Evolutionary conservation across 2,113 vertebrate genomes (phyloP).

Genomic region (Python bivittatus): DNA sequence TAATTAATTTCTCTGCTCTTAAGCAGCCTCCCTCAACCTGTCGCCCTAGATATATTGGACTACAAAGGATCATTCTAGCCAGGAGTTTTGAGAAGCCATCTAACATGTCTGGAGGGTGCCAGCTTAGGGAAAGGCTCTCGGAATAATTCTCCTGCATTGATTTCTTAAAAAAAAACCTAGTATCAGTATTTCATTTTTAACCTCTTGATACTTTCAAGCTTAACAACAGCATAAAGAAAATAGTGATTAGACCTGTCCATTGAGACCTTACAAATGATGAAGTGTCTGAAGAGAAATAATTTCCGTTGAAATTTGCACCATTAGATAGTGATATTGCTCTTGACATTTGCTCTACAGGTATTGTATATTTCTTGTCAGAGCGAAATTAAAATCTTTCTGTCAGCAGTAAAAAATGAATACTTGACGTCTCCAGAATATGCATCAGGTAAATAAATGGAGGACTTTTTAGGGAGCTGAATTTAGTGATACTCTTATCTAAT

Average conservation of each 20-base stretch:
- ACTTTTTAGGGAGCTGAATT: conserved; percentile 33
- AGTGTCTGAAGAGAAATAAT: conserved; percentile 41
- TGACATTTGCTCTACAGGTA: conserved; percentile 28
- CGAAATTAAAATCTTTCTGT: conserved; percentile 21
- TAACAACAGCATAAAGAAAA: conserved; percentile 14
- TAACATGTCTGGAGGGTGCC: too few relatives aligned
- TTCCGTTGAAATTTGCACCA: conserved; percentile 30
- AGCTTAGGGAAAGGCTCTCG: too few relatives aligned
- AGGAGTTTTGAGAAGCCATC: too few relatives aligned
- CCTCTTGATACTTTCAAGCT: conserved; percentile 23
- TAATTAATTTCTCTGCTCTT: too few relatives aligned
- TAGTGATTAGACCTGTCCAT: not conserved
- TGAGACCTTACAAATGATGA: conserved; percentile 32
- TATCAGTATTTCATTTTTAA: not conserved
- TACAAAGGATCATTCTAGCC: too few relatives aligned
- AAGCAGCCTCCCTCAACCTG: too few relatives aligned
- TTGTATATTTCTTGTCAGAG: conserved; percentile 25
- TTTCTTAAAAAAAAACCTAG: not conserved
- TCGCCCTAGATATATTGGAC: too few relatives aligned
- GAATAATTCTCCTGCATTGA: too few relatives aligned
- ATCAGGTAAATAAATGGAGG: conserved; percentile 27
- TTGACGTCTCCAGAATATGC: conserved; percentile 18
- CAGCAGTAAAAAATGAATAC: conserved; percentile 31
- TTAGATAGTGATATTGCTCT: conserved; percentile 18
- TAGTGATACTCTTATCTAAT: conserved; percentile 15